Base-by-base conservation (phyloP, 2,888 invertebrate species). In the Ryuthela nishihirai region DNA sequence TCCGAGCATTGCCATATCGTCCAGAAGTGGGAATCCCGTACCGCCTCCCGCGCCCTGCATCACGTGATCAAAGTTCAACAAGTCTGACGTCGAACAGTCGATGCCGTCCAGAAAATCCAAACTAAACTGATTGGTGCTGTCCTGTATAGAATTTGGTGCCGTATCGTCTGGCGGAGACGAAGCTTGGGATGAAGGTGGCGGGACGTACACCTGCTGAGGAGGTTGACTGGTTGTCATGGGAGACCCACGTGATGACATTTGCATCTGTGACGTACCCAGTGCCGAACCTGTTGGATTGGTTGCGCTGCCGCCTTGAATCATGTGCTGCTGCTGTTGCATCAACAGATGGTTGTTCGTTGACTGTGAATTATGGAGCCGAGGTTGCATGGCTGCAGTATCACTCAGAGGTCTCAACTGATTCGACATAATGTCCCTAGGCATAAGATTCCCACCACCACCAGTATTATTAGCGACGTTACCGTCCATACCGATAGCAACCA, bases 61-160 rank as follows among this genome's bases (percentile, higher is more conserved):
- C 4, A 42, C 44, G 7, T 18, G 39, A 48, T 61, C 61, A 20
- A 61, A 50, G 38, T 35, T 50, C n/a, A 61, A 24, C 24, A 55
- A 38, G 43, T 54, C 61, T 0, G 54, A 54, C 2, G 41, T 24
- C 3, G 46, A 29, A 25, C 50, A 48, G 21, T 55, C 61, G 12
- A 90, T 81, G 76, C 85, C 86, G 74, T 90, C 90, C 62, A 89
- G 80, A 77, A 89, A 88, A 79, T 90, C 89, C 69, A 90, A 81
- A 74, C 83, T 85, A 75, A 90, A 86, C 76, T 89, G 42, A 44
- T n/a, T 44, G 24, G 35, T 38, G 26, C 42, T 42, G 20, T 38
- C 26, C 17, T 42, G 29, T 26, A 54, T 43, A 39, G 38, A 34
- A 23, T 44, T 35, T 12, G 12, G 12, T 67, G 26, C 47, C 59